Conservation (phyloP, 2,888 invertebrate genomes). For the Drosophila meridionalis region DNA sequence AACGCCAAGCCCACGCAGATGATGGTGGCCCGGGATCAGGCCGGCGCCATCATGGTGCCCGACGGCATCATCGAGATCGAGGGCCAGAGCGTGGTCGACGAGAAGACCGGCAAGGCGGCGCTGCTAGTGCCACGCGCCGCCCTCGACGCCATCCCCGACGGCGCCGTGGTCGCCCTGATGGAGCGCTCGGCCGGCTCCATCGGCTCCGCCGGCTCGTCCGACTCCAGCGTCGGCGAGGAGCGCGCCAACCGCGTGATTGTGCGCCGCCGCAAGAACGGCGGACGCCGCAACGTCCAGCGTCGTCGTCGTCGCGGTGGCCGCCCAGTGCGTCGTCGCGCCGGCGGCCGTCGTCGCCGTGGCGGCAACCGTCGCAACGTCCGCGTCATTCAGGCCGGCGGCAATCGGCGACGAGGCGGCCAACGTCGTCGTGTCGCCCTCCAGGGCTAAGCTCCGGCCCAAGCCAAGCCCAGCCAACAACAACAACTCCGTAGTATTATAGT, state of each 20-base stretch:
- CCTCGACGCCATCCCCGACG: slow-evolving; percentile 81
- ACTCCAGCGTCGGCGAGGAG: slow-evolving; percentile 58
- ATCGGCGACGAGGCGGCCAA: slow-evolving; percentile 54
- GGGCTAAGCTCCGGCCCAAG: slow-evolving; percentile 33
- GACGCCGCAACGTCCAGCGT: slow-evolving; percentile 63
- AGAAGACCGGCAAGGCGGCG: slow-evolving; percentile 80
- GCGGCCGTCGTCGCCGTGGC: slow-evolving; percentile 38
- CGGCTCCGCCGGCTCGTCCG: not conserved
- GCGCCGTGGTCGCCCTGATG: slow-evolving; percentile 81
- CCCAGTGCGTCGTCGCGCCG: slow-evolving; percentile 52
- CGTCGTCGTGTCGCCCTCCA: slow-evolving; percentile 61
- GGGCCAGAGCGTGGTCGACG: slow-evolving; percentile 78
- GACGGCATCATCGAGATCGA: slow-evolving; percentile 81
- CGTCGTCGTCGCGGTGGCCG: slow-evolving; percentile 56
- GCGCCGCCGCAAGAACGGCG: slow-evolving; percentile 68
- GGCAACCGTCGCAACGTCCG: slow-evolving; percentile 63
- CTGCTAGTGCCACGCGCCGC: slow-evolving; percentile 79
- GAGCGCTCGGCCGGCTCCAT: slow-evolving; percentile 53
- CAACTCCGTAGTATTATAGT: slow-evolving; percentile 74
- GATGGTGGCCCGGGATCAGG: slow-evolving; percentile 75
- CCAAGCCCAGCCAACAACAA: not conserved
- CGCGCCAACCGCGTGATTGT: slow-evolving; percentile 81
- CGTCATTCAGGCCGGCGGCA: slow-evolving; percentile 52
- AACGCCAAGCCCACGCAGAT: slow-evolving; percentile 71
- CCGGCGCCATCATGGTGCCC: slow-evolving; percentile 82